A percentile compares a stretch with the other conserved stretches of the same genome.
These are phyloP conservation scores for Noturus placidus DNA, from an alignment of 2,113 vertebrate genomes.

Conservation along the genomic window DNA sequence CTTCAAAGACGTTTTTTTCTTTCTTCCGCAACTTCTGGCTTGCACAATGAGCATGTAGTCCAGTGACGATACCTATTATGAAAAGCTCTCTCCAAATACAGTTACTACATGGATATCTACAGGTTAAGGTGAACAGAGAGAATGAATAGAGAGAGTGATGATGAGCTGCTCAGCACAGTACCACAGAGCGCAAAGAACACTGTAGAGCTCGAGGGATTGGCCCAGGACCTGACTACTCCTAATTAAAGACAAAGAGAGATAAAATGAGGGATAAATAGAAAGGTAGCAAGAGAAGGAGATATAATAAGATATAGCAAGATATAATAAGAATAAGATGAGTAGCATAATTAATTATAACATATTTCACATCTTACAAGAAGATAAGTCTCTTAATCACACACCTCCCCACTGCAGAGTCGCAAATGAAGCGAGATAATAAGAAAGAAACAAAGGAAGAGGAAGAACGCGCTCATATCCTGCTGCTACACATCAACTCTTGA, in stretches of 20 bases:
- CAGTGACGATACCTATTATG: not conserved
- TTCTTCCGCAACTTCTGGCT: not conserved
- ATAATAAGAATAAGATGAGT: slow-evolving; percentile 40
- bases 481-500: slow-evolving; percentile 15
- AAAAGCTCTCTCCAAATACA: not conserved
- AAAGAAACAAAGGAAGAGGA: slow-evolving; percentile 5
- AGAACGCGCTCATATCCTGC: not conserved
- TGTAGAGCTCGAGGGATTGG: slow-evolving; percentile 18
- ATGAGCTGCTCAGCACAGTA: slow-evolving; percentile 5
- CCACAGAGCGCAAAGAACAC: not conserved
- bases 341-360: slow-evolving; percentile 50
- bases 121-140: not conserved
- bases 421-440: slow-evolving; percentile 24
- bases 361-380: slow-evolving; percentile 40
- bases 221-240: slow-evolving; percentile 24
- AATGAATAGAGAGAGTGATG: not conserved
- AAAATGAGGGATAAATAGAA: slow-evolving; percentile 2
- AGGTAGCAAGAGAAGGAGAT: not conserved
- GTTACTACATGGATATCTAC: not conserved
- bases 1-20: not conserved
- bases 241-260: slow-evolving; percentile 35
- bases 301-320: slow-evolving; percentile 33
- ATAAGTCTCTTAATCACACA: slow-evolving; percentile 48
- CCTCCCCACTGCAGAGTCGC: slow-evolving; percentile 30
- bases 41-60: not conserved